phyloP scores from a whole-genome alignment of 2,797 vertebrate species.

The Neopelma chrysocephalum region DNA sequence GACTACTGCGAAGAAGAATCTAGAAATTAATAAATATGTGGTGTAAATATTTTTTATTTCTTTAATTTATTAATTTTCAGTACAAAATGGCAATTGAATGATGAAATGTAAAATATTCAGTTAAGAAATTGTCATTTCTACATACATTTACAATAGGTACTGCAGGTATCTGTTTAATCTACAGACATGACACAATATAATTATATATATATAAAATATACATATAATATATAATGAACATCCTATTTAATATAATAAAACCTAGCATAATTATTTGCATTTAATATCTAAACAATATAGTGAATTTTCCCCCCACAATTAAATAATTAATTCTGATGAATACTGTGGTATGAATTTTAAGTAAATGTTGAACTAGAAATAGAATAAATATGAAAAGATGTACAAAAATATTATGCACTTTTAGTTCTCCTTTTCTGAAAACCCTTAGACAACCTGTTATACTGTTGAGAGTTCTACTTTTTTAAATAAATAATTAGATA shows the following conservation, averaged over 20 bases:
- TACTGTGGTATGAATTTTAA: background rate
- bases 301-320: background rate
- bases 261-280: background rate
- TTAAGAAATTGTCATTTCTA: background rate
- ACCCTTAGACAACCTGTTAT: background rate
- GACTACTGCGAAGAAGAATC: background rate
- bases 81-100: background rate
- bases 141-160: background rate
- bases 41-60: background rate
- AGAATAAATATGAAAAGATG: background rate
- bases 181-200: background rate
- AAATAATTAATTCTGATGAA: background rate
- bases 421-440: background rate
- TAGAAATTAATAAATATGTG: background rate
- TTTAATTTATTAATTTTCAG: background rate
- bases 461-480: background rate
- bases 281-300: background rate
- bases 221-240: background rate
- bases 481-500: background rate
- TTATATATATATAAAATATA: background rate
- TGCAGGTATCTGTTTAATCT: background rate
- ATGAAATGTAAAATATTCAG: background rate
- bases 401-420: background rate
- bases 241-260: background rate
- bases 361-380: background rate